Percentiles rank a stretch among this genome's conserved stretches.
These are phyloP conservation scores for Poecile atricapillus DNA, from an alignment of 2,113 vertebrate species.

Conservation along the genomic window DNA sequence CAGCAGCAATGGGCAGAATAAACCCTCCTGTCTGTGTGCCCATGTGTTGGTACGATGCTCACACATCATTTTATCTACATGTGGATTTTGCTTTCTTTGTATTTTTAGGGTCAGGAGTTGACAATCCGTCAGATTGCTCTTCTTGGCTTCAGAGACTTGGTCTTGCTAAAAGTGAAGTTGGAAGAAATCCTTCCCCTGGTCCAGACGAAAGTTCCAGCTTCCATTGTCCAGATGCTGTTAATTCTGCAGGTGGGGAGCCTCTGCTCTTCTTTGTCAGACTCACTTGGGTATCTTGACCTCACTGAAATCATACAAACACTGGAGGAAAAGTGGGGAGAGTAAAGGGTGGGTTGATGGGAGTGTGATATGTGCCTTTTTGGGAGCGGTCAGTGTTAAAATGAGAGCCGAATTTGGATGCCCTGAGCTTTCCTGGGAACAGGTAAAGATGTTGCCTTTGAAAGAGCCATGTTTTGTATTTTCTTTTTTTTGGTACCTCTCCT, in stretches of 20 bases:
- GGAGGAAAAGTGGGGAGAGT: not conserved
- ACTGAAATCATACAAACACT: not conserved
- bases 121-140: constrained; percentile 92
- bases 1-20: not conserved
- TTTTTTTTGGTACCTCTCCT: not conserved
- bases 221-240: constrained; percentile 92
- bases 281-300: not conserved
- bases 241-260: constrained; percentile 82
- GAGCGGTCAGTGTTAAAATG: not conserved
- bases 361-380: not conserved
- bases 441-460: not conserved
- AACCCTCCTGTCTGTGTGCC: not conserved
- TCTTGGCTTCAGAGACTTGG: constrained; percentile 89
- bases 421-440: not conserved
- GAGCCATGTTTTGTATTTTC: not conserved
- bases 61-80: not conserved
- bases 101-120: constrained; percentile 87
- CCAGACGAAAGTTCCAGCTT: constrained; percentile 72
- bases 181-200: constrained; percentile 77
- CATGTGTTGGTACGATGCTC: not conserved
- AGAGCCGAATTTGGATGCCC: not conserved
- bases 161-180: constrained; percentile 86
- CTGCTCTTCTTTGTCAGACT: not conserved
- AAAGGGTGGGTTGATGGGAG: not conserved
- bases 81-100: not conserved